A percentile compares a stretch with the other conserved stretches of the same genome.
phyloP scores from a whole-genome alignment of 2,113 vertebrate genomes.

The Oreochromis aureus region DNA sequence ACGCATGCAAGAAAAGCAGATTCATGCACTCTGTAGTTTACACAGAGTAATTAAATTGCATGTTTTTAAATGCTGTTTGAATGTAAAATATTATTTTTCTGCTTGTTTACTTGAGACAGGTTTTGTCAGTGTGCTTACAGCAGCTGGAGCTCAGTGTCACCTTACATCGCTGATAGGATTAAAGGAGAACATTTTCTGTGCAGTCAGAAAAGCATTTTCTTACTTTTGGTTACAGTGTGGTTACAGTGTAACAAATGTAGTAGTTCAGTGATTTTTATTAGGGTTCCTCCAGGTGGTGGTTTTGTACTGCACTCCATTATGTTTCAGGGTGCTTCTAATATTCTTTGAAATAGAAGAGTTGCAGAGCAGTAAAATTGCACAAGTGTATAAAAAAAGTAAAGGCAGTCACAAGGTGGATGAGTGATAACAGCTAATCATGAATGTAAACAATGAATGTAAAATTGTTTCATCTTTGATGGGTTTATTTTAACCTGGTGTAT shows the following conservation, averaged over 20 bases:
- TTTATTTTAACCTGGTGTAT: not conserved
- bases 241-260: not conserved
- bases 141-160: not conserved
- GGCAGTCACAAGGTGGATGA: not conserved
- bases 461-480: not conserved
- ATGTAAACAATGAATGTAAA: not conserved
- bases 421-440: not conserved
- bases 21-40: not conserved
- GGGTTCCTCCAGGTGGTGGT: accelerated
- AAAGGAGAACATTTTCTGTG: not conserved
- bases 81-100: not conserved
- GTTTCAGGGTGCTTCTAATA: not conserved
- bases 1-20: not conserved
- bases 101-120: not conserved
- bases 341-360: not conserved
- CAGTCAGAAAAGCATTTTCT: not conserved
- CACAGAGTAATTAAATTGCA: not conserved
- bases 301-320: not conserved
- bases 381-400: not conserved
- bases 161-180: not conserved
- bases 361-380: not conserved
- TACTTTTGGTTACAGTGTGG: accelerated
- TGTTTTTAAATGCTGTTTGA: not conserved
- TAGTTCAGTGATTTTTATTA: not conserved
- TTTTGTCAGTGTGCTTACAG: not conserved